Percentiles rank a stretch among this genome's conserved stretches.
Evolutionary conservation across 2,113 vertebrate genomes (phyloP).

Genomic region (Phalacrocorax pelagicus): DNA sequence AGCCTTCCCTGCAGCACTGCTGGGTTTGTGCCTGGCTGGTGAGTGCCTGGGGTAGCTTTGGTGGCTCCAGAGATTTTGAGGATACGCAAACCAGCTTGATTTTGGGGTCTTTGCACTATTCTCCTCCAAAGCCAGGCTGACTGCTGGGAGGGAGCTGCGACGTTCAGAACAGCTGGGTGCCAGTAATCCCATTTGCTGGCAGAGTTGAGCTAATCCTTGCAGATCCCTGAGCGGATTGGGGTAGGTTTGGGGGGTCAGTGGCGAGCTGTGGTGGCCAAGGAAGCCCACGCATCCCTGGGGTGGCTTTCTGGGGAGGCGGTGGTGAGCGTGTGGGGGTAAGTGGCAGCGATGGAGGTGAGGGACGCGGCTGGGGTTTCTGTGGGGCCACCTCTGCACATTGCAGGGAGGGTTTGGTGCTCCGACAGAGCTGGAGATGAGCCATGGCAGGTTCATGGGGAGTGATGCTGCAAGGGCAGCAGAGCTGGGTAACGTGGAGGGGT

Average conservation of each 20-base stretch:
- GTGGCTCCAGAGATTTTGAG: background rate
- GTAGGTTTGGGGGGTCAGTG: background rate
- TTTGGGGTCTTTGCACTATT: background rate
- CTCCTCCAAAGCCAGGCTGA: background rate
- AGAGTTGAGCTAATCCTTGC: background rate
- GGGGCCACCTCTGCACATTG: accelerated
- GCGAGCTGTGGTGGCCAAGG: background rate
- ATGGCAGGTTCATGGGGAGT: accelerated
- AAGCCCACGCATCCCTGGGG: background rate
- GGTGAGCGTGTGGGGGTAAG: background rate
- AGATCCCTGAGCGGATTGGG: constrained; percentile 33
- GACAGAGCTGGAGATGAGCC: accelerated
- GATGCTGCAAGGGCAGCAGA: accelerated
- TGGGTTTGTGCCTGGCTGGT: accelerated
- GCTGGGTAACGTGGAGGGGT: background rate
- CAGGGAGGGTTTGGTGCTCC: accelerated
- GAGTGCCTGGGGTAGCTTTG: background rate
- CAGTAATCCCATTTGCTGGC: constrained; percentile 41
- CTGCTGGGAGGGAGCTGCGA: background rate
- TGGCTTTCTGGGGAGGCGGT: background rate
- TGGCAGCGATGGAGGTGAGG: background rate
- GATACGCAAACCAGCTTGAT: background rate
- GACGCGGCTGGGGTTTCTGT: accelerated
- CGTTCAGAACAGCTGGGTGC: background rate
- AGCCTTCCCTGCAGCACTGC: background rate